Percentiles rank a stretch among this genome's conserved stretches.
Evolutionary conservation across 2,888 invertebrate species (phyloP).

Genomic region (Odontomyia ornata): DNA sequence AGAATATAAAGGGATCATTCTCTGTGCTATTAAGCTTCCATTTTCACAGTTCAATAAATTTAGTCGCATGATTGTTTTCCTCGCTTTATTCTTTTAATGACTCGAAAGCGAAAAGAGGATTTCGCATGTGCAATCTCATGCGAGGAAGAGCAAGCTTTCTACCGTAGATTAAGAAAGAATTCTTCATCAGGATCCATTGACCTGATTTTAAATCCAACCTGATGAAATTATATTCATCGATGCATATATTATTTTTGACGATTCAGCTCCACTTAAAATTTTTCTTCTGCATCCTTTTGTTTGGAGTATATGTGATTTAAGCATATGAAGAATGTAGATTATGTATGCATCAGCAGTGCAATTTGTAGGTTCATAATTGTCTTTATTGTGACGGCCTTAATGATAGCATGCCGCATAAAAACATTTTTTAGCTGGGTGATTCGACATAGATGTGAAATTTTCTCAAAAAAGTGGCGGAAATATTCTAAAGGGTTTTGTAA

Average conservation of each 20-base stretch:
- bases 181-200: conserved; percentile 6
- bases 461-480: no score
- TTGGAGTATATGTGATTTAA: neutral
- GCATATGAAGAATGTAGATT: neutral
- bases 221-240: neutral
- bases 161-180: neutral
- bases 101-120: neutral
- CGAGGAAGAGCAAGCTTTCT: neutral
- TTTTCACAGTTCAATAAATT: conserved; percentile 40
- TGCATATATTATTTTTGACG: neutral
- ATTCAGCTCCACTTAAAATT: neutral
- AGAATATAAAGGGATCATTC: neutral
- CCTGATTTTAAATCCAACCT: neutral
- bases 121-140: neutral
- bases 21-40: conserved; percentile 23
- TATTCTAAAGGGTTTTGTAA: no score
- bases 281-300: no score
- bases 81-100: neutral
- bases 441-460: no score
- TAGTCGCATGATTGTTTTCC: conserved; percentile 16
- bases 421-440: no score
- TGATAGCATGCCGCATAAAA: no score
- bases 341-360: neutral
- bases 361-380: no score
- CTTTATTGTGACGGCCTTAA: no score